These are phyloP conservation scores for Carcharodon carcharias DNA, from an alignment of 2,797 vertebrate species.

Conservation along the genomic window DNA sequence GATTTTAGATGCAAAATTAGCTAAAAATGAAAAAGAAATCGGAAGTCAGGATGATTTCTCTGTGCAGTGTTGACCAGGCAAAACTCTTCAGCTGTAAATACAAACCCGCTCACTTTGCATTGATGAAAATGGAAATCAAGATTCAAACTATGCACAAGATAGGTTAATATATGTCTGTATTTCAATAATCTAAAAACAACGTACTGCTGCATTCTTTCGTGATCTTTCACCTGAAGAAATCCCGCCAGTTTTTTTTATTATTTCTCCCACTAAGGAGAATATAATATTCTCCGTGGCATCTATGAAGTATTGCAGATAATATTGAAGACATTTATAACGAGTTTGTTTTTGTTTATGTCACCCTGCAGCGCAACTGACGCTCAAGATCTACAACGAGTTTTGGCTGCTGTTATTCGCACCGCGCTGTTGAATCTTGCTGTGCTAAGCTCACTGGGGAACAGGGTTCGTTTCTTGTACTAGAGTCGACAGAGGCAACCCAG, in stretches of 20 bases:
- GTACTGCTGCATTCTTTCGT: no score
- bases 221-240: background rate
- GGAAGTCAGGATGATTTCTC: no score
- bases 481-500: background rate
- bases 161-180: background rate
- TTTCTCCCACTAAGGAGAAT: background rate
- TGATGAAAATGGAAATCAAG: background rate
- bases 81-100: background rate
- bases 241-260: background rate
- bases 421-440: background rate
- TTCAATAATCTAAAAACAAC: background rate
- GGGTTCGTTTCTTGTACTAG: background rate
- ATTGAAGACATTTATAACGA: background rate
- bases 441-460: background rate
- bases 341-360: background rate
- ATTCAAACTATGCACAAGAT: background rate
- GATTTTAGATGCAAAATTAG: background rate
- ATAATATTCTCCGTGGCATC: background rate
- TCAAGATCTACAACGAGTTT: background rate
- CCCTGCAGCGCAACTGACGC: background rate
- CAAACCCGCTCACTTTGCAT: background rate
- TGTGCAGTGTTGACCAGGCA: background rate
- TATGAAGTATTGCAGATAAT: background rate
- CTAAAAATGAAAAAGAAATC: background rate
- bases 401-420: background rate